These are phyloP conservation scores for Hydropsyche tenuis DNA, from an alignment of 1,140 invertebrate genomes.

Conservation along the genomic window DNA sequence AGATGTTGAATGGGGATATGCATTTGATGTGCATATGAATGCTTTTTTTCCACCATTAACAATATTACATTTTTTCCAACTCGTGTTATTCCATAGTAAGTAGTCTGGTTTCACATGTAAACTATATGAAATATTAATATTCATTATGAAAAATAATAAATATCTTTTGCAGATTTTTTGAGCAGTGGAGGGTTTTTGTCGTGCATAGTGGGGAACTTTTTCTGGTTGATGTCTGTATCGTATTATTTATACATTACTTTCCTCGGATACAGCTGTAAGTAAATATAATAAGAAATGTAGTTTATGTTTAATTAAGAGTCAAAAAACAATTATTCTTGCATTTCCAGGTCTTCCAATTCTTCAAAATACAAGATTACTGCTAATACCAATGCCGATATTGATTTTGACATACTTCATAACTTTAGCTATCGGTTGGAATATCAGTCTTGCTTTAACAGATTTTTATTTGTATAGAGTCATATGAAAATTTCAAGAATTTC, in stretches of 20 bases:
- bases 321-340: too few species aligned
- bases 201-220: slow-evolving; percentile 87
- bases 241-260: slow-evolving; percentile 99
- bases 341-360: slow-evolving; percentile 88
- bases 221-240: slow-evolving; percentile 89
- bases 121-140: too few species aligned
- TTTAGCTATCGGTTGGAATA: slow-evolving; percentile 72
- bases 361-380: slow-evolving; percentile 85
- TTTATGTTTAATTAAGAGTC: slow-evolving; percentile 7
- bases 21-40: slow-evolving; percentile 98
- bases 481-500: slow-evolving; percentile 33
- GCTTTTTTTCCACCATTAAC: slow-evolving; percentile 96
- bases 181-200: slow-evolving; percentile 77
- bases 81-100: slow-evolving; percentile 88
- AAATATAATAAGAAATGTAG: neutral
- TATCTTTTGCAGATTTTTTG: slow-evolving; percentile 76
- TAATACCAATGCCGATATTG: slow-evolving; percentile 84
- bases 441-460: slow-evolving; percentile 76
- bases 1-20: slow-evolving; percentile 98
- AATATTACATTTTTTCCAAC: slow-evolving; percentile 91
- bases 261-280: slow-evolving; percentile 94
- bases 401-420: slow-evolving; percentile 83
- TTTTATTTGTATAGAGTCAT: slow-evolving; percentile 81
- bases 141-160: too few species aligned
- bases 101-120: slow-evolving; percentile 45